phyloP scores from a whole-genome alignment of 1,140 invertebrate species.

The Anastrepha ludens region DNA sequence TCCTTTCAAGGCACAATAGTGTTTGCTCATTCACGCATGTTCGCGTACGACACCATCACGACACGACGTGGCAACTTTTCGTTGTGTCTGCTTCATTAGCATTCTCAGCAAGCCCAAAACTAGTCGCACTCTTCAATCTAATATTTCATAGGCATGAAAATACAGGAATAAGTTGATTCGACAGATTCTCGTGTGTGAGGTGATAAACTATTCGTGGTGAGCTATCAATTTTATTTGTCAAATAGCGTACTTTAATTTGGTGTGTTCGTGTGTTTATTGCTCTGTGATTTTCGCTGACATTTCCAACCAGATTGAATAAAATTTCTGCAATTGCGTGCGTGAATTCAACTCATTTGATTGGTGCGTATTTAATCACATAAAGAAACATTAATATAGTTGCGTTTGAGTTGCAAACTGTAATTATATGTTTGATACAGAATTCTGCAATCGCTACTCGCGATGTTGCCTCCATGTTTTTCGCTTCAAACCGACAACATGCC shows the following conservation, averaged over 20 bases:
- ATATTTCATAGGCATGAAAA: not conserved
- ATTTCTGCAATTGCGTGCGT: slow-evolving; percentile 68
- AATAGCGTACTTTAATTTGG: slow-evolving; percentile 45
- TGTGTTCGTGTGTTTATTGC: slow-evolving; percentile 60
- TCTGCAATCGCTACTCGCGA: not conserved
- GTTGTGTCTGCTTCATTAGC: slow-evolving; percentile 13
- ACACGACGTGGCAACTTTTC: slow-evolving; percentile 58
- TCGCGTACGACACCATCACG: not conserved
- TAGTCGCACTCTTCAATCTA: slow-evolving; percentile 1
- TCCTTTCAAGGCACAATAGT: not conserved
- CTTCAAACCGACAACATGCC: not conserved
- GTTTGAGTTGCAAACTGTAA: not conserved
- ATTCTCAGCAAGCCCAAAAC: not conserved
- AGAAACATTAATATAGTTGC: not conserved
- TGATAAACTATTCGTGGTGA: slow-evolving; percentile 53
- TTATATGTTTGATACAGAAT: not conserved
- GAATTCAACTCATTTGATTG: slow-evolving; percentile 67
- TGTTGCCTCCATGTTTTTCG: slow-evolving; percentile 14
- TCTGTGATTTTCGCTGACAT: slow-evolving; percentile 73
- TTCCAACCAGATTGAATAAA: slow-evolving; percentile 71
- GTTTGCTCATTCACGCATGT: slow-evolving; percentile 32
- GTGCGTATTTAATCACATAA: slow-evolving; percentile 64
- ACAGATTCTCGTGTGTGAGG: slow-evolving; percentile 48
- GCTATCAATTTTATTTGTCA: slow-evolving; percentile 8
- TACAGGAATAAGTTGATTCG: slow-evolving; percentile 24